phyloP scores from a whole-genome alignment of 2,797 vertebrate species.

The Rhadinocentrus ornatus region DNA sequence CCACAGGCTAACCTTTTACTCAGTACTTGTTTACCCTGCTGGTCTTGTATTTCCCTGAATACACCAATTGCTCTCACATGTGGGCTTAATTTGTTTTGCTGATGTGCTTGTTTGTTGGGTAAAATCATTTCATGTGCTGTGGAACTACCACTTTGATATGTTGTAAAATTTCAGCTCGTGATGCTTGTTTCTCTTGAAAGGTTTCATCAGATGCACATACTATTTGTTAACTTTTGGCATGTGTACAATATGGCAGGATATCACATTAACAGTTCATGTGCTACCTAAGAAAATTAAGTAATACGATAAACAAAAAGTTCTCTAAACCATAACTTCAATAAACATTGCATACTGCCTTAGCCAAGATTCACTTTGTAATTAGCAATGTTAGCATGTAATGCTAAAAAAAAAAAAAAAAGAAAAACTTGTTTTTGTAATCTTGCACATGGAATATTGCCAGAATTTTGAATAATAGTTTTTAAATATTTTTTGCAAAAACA shows the following conservation, averaged over 20 bases:
- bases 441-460: too few species aligned
- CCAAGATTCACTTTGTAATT: background rate
- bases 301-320: constrained; percentile 1
- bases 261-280: background rate
- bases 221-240: background rate
- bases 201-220: constrained; percentile 14
- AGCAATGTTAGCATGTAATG: background rate
- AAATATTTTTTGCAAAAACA: too few species aligned
- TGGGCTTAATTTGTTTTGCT: constrained; percentile 80
- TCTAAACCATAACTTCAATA: background rate
- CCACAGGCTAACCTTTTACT: constrained; percentile 42
- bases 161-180: constrained; percentile 50
- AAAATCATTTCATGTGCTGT: constrained; percentile 59
- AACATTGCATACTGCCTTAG: background rate
- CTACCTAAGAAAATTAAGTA: background rate
- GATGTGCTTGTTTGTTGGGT: constrained; percentile 65
- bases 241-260: background rate
- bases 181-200: constrained; percentile 19
- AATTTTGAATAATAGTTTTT: background rate
- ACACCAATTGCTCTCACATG: constrained; percentile 80
- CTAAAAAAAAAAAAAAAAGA: background rate
- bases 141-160: constrained; percentile 51
- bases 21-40: constrained; percentile 68
- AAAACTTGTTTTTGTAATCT: background rate
- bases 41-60: constrained; percentile 60